phyloP scores from a whole-genome alignment of 2,113 vertebrate genomes.

The Ailurus styani region DNA sequence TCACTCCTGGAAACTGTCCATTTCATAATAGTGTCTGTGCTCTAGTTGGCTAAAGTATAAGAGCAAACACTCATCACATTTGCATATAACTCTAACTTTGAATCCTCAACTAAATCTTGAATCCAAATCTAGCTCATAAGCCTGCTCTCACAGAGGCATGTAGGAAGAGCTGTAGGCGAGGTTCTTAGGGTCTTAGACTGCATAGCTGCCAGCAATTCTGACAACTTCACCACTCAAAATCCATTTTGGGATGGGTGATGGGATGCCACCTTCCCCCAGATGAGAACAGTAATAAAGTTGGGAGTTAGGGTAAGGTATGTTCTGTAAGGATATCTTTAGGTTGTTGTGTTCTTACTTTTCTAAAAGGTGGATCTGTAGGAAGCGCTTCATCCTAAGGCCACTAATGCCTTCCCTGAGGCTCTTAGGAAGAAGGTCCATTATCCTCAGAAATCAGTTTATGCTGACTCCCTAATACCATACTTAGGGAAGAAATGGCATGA shows the following conservation, averaged over 20 bases:
- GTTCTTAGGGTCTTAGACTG: background rate
- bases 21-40: background rate
- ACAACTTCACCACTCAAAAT: background rate
- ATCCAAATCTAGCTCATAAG: background rate
- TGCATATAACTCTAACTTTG: background rate
- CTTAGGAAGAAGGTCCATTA: background rate
- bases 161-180: background rate
- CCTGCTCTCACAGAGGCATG: background rate
- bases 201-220: background rate
- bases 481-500: background rate
- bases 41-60: background rate
- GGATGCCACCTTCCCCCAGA: background rate
- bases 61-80: background rate
- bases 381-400: background rate
- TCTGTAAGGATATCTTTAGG: background rate
- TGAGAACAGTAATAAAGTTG: background rate
- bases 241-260: background rate
- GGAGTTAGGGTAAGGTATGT: background rate
- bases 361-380: background rate
- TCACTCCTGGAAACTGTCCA: background rate
- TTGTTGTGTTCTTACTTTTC: background rate
- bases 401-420: background rate
- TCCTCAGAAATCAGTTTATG: background rate
- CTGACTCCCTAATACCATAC: background rate
- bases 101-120: background rate